Percentiles rank a stretch among this genome's conserved stretches.
These are phyloP conservation scores for Prochilodus magdalenae DNA, from an alignment of 2,113 vertebrate species.

Conservation along the genomic window DNA sequence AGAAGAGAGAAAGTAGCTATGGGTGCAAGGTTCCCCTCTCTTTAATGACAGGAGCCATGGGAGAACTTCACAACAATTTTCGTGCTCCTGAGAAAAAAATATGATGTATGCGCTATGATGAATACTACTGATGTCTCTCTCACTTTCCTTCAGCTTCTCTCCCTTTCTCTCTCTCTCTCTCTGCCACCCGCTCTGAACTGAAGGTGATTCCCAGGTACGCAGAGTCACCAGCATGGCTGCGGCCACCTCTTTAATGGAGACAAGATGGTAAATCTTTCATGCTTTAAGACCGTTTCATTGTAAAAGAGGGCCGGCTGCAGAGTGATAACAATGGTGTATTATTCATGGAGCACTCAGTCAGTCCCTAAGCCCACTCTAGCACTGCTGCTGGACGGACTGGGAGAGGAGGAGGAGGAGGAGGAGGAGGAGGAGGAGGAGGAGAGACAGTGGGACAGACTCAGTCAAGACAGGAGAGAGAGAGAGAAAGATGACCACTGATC, in stretches of 20 bases:
- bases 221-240: slow-evolving; percentile 35
- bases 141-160: slow-evolving; percentile 6
- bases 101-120: slow-evolving; percentile 27
- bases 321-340: slow-evolving; percentile 55
- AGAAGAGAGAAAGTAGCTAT: background rate
- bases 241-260: slow-evolving; percentile 61
- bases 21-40: slow-evolving; percentile 25
- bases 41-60: slow-evolving; percentile 30
- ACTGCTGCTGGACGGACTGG: slow-evolving; percentile 34
- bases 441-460: background rate
- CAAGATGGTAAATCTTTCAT: slow-evolving; percentile 70
- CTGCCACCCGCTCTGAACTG: slow-evolving; percentile 26
- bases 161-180: slow-evolving; percentile 21
- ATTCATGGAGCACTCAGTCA: slow-evolving; percentile 57
- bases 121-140: slow-evolving; percentile 2
- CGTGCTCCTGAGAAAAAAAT: slow-evolving; percentile 21
- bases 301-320: slow-evolving; percentile 64
- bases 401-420: background rate
- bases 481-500: slow-evolving; percentile 29
- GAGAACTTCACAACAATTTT: slow-evolving; percentile 31
- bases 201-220: slow-evolving; percentile 47
- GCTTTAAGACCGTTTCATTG: slow-evolving; percentile 70
- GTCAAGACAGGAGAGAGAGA: background rate
- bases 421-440: background rate
- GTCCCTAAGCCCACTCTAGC: slow-evolving; percentile 21